Base-by-base conservation (phyloP, 2,113 vertebrate genomes). In the Puntigrus tetrazona region DNA sequence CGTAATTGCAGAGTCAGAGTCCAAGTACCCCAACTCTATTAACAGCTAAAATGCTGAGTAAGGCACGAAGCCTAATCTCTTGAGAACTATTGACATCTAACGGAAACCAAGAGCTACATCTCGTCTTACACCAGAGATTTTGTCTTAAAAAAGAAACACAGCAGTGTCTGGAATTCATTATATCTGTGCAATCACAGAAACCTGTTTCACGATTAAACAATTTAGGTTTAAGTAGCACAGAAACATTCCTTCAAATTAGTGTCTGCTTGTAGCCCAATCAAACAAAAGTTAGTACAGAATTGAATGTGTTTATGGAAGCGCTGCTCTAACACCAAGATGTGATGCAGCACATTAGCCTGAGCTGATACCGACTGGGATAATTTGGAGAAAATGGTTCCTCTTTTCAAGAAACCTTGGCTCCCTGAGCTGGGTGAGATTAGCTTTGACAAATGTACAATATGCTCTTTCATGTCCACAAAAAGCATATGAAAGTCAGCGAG, bases 381-480 rank as follows among this genome's bases (percentile, higher is more conserved):
- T 80, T 80, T n/a, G 27, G 11, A 11, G n/a, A 7, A 80, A 80
- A 45, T 3, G 11, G n/a, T 47, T 80, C 25, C 59, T 67, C 78
- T 45, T 34, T 80, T 80, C 27, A 63, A 47, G 78, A 80, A 80
- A 67, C 78, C 22, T 77, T 61, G n/a, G 45, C 82, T 84, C 38
- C 16, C 70, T 50, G 7, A n/a, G 59, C 67, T 52, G 14, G 75
- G 47, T 43, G 65, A 57, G 61, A 85, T 85, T 81, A 86, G 67
- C 57, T 78, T 63, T 86, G 87, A 86, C 87, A 88, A 84, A 84
- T 70, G 65, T 73, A 72, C 83, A 78, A 81, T 83, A 86, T 85
- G 81, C 76, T 50, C 77, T 79, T 86, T 86, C 50, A 80, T 86
- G 80, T 34, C 69, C 70, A 81, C 76, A 55, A 87, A 85, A 78